These are phyloP conservation scores for Silurus glanis DNA, from an alignment of 2,113 vertebrate genomes.

Conservation along the genomic window DNA sequence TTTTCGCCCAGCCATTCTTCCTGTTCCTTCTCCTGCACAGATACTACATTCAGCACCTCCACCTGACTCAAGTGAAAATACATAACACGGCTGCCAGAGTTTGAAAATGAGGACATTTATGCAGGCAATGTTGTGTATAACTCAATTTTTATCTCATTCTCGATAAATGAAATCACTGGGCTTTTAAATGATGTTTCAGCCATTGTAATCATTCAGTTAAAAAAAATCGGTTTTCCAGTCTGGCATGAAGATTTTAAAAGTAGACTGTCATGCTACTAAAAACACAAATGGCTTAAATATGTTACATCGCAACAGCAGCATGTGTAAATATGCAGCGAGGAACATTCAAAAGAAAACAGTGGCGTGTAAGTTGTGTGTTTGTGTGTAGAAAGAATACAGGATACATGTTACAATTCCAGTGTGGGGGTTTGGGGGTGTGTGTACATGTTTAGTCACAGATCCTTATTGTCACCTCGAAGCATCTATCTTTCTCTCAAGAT, in stretches of 20 bases:
- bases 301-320: conserved; percentile 13
- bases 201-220: conserved; percentile 41
- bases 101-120: conserved; percentile 29
- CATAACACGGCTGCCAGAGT: conserved; percentile 46
- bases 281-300: conserved; percentile 34
- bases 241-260: conserved; percentile 44
- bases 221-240: conserved; percentile 38
- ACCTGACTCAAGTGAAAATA: conserved; percentile 38
- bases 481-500: conserved; percentile 56
- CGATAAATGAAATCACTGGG: conserved; percentile 43
- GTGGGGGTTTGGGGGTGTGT: conserved; percentile 60
- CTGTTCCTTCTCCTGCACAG: conserved; percentile 12
- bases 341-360: conserved; percentile 1
- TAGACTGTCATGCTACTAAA: conserved; percentile 26
- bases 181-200: conserved; percentile 54
- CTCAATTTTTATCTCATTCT: conserved; percentile 44
- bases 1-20: conserved; percentile 22
- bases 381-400: conserved; percentile 45
- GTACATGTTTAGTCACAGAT: conserved; percentile 67
- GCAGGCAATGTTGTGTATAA: conserved; percentile 47
- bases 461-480: conserved; percentile 64
- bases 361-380: conserved; percentile 7
- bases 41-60: conserved; percentile 25
- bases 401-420: conserved; percentile 61
- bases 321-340: not conserved